Conservation (phyloP, 2,888 invertebrate genomes). For the Gastrophysa polygoni region DNA sequence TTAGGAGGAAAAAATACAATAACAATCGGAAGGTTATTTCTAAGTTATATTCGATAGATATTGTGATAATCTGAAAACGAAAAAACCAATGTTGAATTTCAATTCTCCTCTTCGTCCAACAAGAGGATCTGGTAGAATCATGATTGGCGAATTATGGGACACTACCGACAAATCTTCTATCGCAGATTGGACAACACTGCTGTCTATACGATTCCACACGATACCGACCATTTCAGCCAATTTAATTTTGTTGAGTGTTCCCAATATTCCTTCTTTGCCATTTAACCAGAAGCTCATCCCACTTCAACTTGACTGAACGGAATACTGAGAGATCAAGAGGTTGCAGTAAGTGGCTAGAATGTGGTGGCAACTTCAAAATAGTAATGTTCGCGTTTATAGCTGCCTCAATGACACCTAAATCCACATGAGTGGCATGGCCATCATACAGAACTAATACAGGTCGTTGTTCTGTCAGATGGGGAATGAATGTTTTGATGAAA, state of each 20-base stretch:
- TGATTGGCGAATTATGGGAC: background rate
- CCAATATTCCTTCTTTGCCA: conserved; percentile 5
- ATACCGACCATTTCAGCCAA: conserved; percentile 1
- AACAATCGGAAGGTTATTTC: too few relatives aligned
- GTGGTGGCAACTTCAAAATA: too few relatives aligned
- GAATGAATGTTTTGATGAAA: conserved; percentile 42
- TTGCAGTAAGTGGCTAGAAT: too few relatives aligned
- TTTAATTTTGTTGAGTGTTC: background rate
- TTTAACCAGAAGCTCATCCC: too few relatives aligned
- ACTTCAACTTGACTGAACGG: too few relatives aligned
- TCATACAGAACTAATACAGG: conserved; percentile 47
- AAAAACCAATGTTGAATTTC: background rate
- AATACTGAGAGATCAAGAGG: too few relatives aligned
- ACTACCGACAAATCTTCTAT: background rate
- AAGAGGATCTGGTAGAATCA: background rate
- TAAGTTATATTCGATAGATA: too few relatives aligned
- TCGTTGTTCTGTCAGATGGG: too few relatives aligned
- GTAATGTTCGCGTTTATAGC: conserved; percentile 5
- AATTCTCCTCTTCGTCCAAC: background rate
- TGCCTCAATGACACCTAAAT: conserved; percentile 16
- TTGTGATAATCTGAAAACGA: too few relatives aligned
- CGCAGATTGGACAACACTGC: background rate
- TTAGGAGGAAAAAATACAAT: too few relatives aligned
- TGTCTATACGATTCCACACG: background rate
- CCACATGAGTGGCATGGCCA: conserved; percentile 46